These are phyloP conservation scores for Acholoe squamosa DNA, from an alignment of 2,888 invertebrate species.

Conservation along the genomic window DNA sequence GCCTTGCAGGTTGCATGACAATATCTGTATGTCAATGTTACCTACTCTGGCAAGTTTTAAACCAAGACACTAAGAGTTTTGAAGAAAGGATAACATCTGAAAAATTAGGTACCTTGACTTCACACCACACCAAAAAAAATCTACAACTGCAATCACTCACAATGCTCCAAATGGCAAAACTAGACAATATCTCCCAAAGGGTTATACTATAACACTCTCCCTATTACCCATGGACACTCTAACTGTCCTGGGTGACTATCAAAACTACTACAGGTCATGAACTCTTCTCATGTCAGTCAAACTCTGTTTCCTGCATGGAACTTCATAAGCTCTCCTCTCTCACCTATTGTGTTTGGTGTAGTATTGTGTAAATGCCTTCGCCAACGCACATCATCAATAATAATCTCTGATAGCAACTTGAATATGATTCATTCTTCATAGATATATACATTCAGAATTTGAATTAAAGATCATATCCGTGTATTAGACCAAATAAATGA, in stretches of 20 bases:
- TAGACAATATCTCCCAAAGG: not conserved
- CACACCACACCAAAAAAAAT: not conserved
- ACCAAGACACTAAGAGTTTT: not conserved
- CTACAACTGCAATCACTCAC: not conserved
- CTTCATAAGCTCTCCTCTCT: conserved; percentile 22
- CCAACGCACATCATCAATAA: not conserved
- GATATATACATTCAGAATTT: no score
- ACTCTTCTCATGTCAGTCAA: conserved; percentile 25
- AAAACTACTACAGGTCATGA: not conserved
- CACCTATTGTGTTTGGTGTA: conserved; percentile 29
- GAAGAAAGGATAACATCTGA: no score
- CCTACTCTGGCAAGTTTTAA: not conserved
- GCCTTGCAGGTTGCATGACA: not conserved
- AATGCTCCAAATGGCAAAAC: not conserved
- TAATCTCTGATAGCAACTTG: no score
- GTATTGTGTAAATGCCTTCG: conserved; percentile 25
- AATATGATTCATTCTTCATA: no score
- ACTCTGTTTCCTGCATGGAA: conserved; percentile 45
- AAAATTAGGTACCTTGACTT: no score
- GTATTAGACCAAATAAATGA: no score
- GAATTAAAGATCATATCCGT: no score
- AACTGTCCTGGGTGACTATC: not conserved
- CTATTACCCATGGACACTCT: not conserved
- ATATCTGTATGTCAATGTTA: conserved; percentile 7
- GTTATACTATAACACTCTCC: not conserved